Percentiles rank a stretch among this genome's conserved stretches.
These are phyloP conservation scores for Telenomus remus DNA, from an alignment of 1,140 invertebrate species.

Conservation along the genomic window DNA sequence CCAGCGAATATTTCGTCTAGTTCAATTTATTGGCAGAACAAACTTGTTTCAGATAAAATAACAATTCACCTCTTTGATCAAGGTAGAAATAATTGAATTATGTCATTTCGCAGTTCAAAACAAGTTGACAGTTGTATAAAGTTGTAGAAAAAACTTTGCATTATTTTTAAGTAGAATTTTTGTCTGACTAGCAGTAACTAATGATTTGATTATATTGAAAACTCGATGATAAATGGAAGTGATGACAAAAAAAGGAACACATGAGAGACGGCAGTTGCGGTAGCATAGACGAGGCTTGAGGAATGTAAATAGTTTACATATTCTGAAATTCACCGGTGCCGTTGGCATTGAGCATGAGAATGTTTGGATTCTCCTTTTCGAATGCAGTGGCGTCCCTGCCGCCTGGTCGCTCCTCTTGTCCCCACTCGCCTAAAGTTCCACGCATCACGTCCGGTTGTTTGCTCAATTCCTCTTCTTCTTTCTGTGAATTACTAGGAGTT, in stretches of 20 bases:
- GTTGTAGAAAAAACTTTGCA: neutral
- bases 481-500: conserved; percentile 76
- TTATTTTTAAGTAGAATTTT: too few species aligned
- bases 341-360: conserved; percentile 83
- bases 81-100: neutral
- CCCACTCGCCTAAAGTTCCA: conserved; percentile 81
- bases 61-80: neutral
- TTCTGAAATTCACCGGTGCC: conserved; percentile 83
- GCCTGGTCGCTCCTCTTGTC: conserved; percentile 80
- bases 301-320: conserved; percentile 77
- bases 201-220: too few species aligned
- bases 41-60: neutral
- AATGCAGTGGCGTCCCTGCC: conserved; percentile 82
- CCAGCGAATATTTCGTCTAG: too few species aligned
- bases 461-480: conserved; percentile 80
- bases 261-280: conserved; percentile 21
- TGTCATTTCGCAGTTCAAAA: too few species aligned
- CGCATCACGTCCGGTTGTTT: conserved; percentile 84
- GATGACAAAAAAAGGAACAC: neutral
- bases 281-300: conserved; percentile 14
- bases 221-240: too few species aligned
- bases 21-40: too few species aligned
- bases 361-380: conserved; percentile 86
- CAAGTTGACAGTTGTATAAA: too few species aligned
- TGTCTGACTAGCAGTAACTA: too few species aligned